A percentile compares a stretch with the other conserved stretches of the same genome.
These are phyloP conservation scores for Pardalotus punctatus DNA, from an alignment of 2,113 vertebrate genomes.

Conservation along the genomic window DNA sequence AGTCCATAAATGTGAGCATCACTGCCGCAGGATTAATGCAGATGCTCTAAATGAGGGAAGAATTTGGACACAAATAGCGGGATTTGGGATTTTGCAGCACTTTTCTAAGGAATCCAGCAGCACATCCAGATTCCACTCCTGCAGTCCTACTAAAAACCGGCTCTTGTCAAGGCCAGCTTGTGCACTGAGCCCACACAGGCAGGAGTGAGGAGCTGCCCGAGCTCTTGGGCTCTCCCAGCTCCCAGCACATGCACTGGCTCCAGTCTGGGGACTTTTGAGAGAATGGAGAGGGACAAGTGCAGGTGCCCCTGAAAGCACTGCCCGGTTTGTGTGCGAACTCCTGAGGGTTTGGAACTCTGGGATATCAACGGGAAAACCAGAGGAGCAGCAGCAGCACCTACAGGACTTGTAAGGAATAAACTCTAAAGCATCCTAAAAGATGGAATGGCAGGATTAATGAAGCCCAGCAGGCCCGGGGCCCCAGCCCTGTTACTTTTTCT, in stretches of 20 bases:
- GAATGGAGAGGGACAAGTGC: neutral
- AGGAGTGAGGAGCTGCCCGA: neutral
- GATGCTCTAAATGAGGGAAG: neutral
- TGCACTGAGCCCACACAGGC: neutral
- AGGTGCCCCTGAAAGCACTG: neutral
- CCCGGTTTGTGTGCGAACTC: neutral
- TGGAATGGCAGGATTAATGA: accelerated
- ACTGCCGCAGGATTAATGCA: neutral
- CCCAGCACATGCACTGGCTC: neutral
- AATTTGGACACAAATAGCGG: neutral
- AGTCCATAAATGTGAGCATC: neutral
- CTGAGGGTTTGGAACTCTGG: neutral
- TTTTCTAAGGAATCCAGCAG: neutral
- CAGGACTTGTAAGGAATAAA: too few species aligned
- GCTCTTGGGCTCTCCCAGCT: neutral
- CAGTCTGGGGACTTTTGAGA: neutral
- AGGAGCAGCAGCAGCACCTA: neutral
- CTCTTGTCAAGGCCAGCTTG: neutral
- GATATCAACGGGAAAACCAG: neutral
- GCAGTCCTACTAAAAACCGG: neutral
- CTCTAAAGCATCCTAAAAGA: neutral
- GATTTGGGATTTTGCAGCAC: neutral
- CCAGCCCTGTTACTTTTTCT: constrained; percentile 87
- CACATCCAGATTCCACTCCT: neutral
- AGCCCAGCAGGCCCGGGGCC: neutral